Evolutionary conservation across 2,797 vertebrate genomes (phyloP).

Genomic region (Channa striata): DNA sequence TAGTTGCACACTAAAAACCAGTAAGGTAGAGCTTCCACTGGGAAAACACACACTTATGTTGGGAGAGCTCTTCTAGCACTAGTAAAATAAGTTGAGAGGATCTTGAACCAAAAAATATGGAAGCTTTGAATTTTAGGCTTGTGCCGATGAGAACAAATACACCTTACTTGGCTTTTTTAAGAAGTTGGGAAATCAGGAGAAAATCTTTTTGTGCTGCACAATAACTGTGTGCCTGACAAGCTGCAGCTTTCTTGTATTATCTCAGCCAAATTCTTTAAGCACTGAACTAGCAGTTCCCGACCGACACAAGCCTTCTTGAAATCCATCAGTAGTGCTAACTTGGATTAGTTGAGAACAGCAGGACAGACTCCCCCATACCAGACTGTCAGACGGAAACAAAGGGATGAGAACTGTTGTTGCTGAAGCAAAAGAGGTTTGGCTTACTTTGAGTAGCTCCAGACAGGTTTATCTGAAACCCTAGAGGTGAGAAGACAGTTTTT

Average conservation of each 20-base stretch:
- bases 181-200: not conserved
- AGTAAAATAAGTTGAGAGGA: constrained; percentile 6
- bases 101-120: constrained; percentile 51
- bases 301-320: constrained; percentile 67
- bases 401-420: constrained; percentile 76
- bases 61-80: constrained; percentile 15
- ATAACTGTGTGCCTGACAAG: not conserved
- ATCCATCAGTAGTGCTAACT: constrained; percentile 54
- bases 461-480: constrained; percentile 94
- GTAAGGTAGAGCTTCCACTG: constrained; percentile 69
- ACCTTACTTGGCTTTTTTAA: constrained; percentile 1
- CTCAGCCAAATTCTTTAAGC: not conserved
- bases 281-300: not conserved
- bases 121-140: constrained; percentile 78
- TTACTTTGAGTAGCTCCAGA: constrained; percentile 92
- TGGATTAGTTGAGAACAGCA: constrained; percentile 84
- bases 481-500: constrained; percentile 89
- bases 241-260: not conserved
- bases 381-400: constrained; percentile 82
- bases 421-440: constrained; percentile 83
- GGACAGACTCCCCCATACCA: constrained; percentile 87
- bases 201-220: not conserved
- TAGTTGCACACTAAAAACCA: constrained; percentile 72
- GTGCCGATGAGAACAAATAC: constrained; percentile 54
- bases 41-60: not conserved